These are phyloP conservation scores for Grammomys surdaster DNA, from an alignment of 2,113 vertebrate genomes.

Conservation along the genomic window DNA sequence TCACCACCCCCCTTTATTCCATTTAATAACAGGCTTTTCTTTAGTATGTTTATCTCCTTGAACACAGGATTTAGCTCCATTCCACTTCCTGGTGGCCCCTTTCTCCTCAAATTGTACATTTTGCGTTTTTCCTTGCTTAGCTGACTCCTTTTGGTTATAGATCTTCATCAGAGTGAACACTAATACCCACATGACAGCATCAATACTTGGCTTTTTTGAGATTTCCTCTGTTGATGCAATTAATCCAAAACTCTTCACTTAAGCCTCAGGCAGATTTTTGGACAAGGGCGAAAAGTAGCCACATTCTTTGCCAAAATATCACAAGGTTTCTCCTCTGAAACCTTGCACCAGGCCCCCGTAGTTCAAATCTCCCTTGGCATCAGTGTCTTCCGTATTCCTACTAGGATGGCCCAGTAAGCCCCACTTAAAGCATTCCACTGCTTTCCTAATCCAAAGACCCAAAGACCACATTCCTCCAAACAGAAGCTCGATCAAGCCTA, in stretches of 20 bases:
- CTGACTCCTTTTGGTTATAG: neutral
- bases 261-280: neutral
- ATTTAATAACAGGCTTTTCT: neutral
- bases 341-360: neutral
- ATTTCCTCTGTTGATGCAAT: neutral
- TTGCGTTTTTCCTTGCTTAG: neutral
- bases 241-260: neutral
- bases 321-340: neutral
- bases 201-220: neutral
- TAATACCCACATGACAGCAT: neutral
- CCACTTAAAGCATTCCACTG: no score
- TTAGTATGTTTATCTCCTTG: neutral
- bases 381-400: neutral
- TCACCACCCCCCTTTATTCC: neutral
- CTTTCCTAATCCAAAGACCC: neutral
- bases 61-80: neutral
- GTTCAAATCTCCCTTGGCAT: neutral
- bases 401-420: neutral
- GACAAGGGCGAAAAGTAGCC: neutral
- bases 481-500: neutral
- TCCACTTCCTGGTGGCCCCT: neutral
- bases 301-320: neutral
- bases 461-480: neutral
- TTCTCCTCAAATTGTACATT: neutral
- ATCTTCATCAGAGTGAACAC: neutral